Evolutionary conservation across 2,797 vertebrate genomes (phyloP).

Genomic region (Falco peregrinus): DNA sequence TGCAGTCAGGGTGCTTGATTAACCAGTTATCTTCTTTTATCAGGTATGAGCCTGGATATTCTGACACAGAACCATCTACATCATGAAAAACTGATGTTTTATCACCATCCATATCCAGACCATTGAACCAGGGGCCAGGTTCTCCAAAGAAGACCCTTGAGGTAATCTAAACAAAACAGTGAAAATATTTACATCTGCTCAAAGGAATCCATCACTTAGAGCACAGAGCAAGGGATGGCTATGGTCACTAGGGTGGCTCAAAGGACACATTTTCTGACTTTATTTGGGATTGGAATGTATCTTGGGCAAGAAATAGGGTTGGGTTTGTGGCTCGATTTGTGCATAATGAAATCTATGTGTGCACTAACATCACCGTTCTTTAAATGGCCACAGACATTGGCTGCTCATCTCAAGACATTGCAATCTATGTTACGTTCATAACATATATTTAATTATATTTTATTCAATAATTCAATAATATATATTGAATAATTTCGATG

Average conservation of each 20-base stretch:
- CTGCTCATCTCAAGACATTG: not conserved
- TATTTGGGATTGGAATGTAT: not conserved
- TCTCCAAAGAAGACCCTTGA: slow-evolving; percentile 97
- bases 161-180: slow-evolving; percentile 82
- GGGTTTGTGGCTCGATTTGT: not conserved
- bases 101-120: slow-evolving; percentile 95
- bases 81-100: slow-evolving; percentile 96
- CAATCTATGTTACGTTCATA: not conserved
- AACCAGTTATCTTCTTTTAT: slow-evolving; percentile 97
- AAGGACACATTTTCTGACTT: not conserved
- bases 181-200: not conserved
- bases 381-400: not conserved
- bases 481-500: not conserved
- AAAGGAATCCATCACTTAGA: not conserved
- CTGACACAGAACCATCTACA: slow-evolving; percentile 91
- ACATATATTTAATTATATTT: no score
- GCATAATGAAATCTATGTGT: not conserved
- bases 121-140: slow-evolving; percentile 94
- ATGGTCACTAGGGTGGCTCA: not conserved
- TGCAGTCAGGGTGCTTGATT: slow-evolving; percentile 92
- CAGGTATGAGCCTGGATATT: slow-evolving; percentile 94
- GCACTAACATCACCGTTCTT: not conserved
- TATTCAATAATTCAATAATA: no score
- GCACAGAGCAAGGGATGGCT: not conserved
- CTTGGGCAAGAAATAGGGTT: not conserved